These are phyloP conservation scores for Ylistrum balloti DNA, from an alignment of 1,140 invertebrate species.

Conservation along the genomic window DNA sequence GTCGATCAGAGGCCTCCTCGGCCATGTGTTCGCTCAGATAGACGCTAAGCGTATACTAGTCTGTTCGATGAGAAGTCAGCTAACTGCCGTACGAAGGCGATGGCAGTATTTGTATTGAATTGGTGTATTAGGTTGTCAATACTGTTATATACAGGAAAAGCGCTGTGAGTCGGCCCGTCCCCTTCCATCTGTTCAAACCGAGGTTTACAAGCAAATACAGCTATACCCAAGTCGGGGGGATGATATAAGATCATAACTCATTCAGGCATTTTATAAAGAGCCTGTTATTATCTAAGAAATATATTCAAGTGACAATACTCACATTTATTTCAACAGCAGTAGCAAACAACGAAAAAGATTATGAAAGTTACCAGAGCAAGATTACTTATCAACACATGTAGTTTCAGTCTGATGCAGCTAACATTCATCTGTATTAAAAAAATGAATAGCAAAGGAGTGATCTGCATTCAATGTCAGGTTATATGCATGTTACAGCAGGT, in stretches of 20 bases:
- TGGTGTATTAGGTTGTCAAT: not conserved
- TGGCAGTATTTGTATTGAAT: not conserved
- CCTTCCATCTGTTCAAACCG: not conserved
- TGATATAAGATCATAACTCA: not conserved
- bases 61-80: slow-evolving; percentile 14
- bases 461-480: not conserved
- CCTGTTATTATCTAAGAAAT: not conserved
- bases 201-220: not conserved
- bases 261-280: not conserved
- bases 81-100: not conserved
- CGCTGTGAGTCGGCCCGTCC: not conserved
- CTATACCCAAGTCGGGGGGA: not conserved
- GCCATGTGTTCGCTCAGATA: slow-evolving; percentile 6
- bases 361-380: not conserved
- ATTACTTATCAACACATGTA: not conserved
- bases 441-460: not conserved
- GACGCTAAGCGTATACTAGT: not conserved
- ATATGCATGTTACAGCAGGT: not conserved
- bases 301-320: not conserved
- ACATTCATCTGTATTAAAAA: not conserved
- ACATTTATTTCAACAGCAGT: not conserved
- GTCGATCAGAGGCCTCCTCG: not conserved
- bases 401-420: not conserved
- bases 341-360: not conserved
- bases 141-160: not conserved